phyloP scores from a whole-genome alignment of 2,888 invertebrate genomes.

The Ophion slaviceki region DNA sequence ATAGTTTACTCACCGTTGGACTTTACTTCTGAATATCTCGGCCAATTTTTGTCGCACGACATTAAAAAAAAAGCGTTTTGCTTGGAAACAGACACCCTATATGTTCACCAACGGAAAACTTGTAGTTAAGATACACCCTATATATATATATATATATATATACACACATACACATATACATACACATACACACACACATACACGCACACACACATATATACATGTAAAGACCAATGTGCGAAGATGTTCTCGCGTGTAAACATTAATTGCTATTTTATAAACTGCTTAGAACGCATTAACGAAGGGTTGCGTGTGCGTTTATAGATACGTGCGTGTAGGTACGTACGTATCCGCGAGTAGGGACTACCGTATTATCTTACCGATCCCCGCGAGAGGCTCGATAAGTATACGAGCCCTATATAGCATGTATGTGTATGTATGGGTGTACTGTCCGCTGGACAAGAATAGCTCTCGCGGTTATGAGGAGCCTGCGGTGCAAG shows the following conservation, averaged over 20 bases:
- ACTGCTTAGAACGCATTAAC: conserved; percentile 26
- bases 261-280: conserved; percentile 38
- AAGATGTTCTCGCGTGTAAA: conserved; percentile 29
- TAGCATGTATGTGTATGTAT: background rate
- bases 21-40: too few relatives aligned
- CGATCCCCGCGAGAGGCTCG: conserved; percentile 24
- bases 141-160: too few relatives aligned
- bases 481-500: conserved; percentile 28
- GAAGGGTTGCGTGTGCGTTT: background rate
- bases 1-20: too few relatives aligned
- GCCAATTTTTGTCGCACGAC: too few relatives aligned
- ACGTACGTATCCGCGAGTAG: too few relatives aligned
- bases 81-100: too few relatives aligned
- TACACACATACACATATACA: too few relatives aligned
- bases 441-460: background rate
- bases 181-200: conserved; percentile 21
- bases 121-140: too few relatives aligned
- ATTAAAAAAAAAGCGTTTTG: too few relatives aligned
- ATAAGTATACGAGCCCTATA: conserved; percentile 15
- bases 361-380: conserved; percentile 22
- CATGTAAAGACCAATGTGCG: background rate
- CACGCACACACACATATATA: background rate
- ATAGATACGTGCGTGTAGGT: background rate
- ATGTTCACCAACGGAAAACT: too few relatives aligned
- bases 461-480: conserved; percentile 36